Evolutionary conservation across 2,888 invertebrate species (phyloP), one percentile per base, ranked within the genome.

Genomic region (Anticlea derivata): DNA sequence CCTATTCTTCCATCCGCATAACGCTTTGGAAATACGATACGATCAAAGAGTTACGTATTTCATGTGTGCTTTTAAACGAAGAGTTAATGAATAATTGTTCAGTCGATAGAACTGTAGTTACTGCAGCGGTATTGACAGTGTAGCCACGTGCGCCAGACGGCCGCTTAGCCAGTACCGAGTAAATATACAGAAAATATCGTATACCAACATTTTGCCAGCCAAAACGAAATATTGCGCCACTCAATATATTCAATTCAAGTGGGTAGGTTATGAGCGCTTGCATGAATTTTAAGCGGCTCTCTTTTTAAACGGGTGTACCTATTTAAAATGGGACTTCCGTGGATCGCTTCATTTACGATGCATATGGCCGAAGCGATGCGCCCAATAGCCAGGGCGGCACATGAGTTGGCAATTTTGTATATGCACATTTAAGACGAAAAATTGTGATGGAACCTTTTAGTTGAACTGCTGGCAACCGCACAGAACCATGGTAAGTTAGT

Each of bases 161-260:
- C 26, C 35, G 40, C 33, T 29, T 34, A 48, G 39, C 26, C 52
- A 8, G 44, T 35, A 47, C 44, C 27, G 39, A 40, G 47, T 49
- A 44, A 52, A 50, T 56, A 40, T 43, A 46, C 43, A 17, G 11
- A 50, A 50, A 56, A 52, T 56, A 45, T 26, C 8, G 20, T 33
- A 43, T 50, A 54, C 38, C 55, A 47, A 26, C 35, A 45, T 37
- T 55, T 39, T 26, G n/a, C 37, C 35, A 24, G 29, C 34, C 31
- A 37, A 37, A 41, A 31, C 35, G 41, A 46, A 31, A 51, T 51
- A 46, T 41, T 22, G 40, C 40, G 7, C 31, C 17, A 24, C 33
- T 33, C 24, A 10, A 35, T 45, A 40, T 45, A 30, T 34, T 31
- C 50, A 38, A 44, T 50, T 44, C 33, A 31, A 49, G 35, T 38